Conservation (phyloP, 2,888 invertebrate species). For the Folsomia candida region DNA sequence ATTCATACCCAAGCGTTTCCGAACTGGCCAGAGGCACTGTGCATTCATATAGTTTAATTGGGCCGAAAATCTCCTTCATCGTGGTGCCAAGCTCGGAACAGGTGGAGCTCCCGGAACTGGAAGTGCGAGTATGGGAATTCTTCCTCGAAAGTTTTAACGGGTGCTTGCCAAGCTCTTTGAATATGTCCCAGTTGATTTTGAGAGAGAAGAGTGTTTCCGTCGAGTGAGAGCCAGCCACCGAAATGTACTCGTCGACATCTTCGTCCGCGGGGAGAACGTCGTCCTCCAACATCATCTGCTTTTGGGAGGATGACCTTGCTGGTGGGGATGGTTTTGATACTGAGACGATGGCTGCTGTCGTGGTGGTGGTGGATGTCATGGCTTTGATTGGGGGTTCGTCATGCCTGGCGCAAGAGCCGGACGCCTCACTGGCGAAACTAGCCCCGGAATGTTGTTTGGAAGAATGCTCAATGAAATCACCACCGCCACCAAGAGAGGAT, state of each 20-base stretch:
- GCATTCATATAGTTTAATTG: conserved; percentile 63
- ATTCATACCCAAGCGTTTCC: too few species aligned
- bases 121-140: conserved; percentile 50
- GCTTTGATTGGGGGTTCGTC: background rate
- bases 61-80: conserved; percentile 51
- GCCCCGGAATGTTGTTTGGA: conserved; percentile 7
- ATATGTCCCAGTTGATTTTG: conserved; percentile 50
- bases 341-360: background rate
- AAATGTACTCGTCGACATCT: conserved; percentile 18
- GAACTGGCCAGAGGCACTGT: conserved; percentile 78
- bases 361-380: background rate
- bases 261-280: conserved; percentile 2
- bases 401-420: background rate
- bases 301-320: background rate
- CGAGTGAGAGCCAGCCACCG: conserved; percentile 3
- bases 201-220: conserved; percentile 43
- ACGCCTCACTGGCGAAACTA: background rate
- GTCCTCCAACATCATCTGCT: background rate
- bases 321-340: background rate
- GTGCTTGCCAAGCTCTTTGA: conserved; percentile 48
- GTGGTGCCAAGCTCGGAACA: conserved; percentile 50
- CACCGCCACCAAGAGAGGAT: conserved; percentile 34
- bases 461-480: conserved; percentile 7
- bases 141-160: conserved; percentile 36
- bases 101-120: conserved; percentile 53